Percentiles rank a stretch among this genome's conserved stretches.
Conservation (phyloP, 2,888 invertebrate species). For the Perizoma affinitatum region DNA sequence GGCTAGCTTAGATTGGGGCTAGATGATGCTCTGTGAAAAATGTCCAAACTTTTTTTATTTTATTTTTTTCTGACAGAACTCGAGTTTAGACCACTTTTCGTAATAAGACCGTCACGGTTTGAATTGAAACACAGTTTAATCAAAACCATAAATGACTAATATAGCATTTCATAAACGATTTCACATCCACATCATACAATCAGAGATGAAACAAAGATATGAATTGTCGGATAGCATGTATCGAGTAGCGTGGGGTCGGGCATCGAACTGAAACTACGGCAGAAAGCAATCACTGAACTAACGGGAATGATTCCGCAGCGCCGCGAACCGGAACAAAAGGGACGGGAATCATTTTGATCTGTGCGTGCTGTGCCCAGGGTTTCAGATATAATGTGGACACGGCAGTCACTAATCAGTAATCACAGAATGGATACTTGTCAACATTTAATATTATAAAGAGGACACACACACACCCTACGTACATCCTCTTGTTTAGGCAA, state of each 20-base stretch:
- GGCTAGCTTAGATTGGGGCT: too few relatives aligned
- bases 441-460: too few relatives aligned
- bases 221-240: constrained; percentile 18
- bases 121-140: constrained; percentile 1
- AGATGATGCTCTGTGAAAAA: too few relatives aligned
- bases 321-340: constrained; percentile 73
- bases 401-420: too few relatives aligned
- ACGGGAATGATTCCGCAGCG: constrained; percentile 66
- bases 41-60: too few relatives aligned
- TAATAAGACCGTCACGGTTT: too few relatives aligned
- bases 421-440: too few relatives aligned
- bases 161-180: constrained; percentile 8
- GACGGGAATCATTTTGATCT: constrained; percentile 69
- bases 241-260: constrained; percentile 30
- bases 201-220: constrained; percentile 11
- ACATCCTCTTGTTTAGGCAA: too few relatives aligned
- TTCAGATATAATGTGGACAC: constrained; percentile 26
- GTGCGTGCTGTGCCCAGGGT: constrained; percentile 47
- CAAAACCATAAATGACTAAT: neutral
- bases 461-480: too few relatives aligned
- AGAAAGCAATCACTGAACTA: constrained; percentile 74
- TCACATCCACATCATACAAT: constrained; percentile 25
- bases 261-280: constrained; percentile 54
- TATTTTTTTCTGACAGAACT: too few relatives aligned
- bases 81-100: too few relatives aligned